Base-by-base conservation (phyloP, 2,888 invertebrate species). In the Diloba caeruleocephala region DNA sequence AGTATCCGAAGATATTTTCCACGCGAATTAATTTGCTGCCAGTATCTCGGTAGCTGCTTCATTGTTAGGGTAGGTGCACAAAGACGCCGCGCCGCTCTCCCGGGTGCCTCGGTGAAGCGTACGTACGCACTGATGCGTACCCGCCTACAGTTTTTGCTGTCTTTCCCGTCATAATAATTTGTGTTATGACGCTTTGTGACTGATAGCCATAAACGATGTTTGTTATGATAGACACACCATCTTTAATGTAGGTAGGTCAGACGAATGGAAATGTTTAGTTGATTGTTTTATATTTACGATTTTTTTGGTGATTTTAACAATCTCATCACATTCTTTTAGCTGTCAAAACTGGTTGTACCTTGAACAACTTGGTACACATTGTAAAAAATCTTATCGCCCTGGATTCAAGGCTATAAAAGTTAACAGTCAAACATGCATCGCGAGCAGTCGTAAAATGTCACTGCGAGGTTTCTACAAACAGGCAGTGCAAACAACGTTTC, bases 1-100 rank as follows among this genome's bases (percentile, higher is more conserved):
- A n/a, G 79, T 85, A 82, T 76, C 83, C 82, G 86, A 76, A 79
- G 67, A 66, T 64, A 74, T 78, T 80, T 86, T 88, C 83, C 85
- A 78, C 83, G 81, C 82, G 86, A 84, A 84, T 84, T 76, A 70
- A 51, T 58, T 55, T 51, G 81, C 79, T 79, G 48, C 69, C 56
- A 43, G 58, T 71, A 41, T 39, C 41, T 75, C 85, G 73, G 89
- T 87, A 88, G 88, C 85, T 43, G 60, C 28, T 55, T 70, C 66
- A 79, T 87, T 86, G 85, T 88, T 75, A 76, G 46, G 73, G 55
- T 61, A 50, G 46, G 68, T 71, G 68, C 57, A 82, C 85, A 90
- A 89, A 89, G 88, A 64, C 38, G 74, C 89, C 91, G 88, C 84
- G 76, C 53, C 82, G 79, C 53, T 78, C 62, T 29, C 64, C 54